Conservation (phyloP, 35 echinoderm and acorn worm species). For the Apostichopus japonicus region DNA sequence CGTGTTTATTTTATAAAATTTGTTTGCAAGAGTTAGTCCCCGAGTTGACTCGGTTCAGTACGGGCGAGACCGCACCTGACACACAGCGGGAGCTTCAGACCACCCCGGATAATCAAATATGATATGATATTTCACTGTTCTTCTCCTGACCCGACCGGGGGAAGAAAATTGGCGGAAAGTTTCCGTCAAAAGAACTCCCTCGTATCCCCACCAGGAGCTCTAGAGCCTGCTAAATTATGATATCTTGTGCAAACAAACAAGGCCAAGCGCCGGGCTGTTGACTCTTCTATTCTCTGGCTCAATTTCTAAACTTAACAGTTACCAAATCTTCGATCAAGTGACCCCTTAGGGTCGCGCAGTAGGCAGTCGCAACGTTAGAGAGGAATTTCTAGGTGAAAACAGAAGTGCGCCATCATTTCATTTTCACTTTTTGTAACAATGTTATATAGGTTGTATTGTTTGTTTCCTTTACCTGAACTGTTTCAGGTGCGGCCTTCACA, state of each 20-base stretch:
- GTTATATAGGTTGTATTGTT: no score
- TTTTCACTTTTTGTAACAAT: not conserved
- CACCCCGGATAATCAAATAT: conserved; percentile 67
- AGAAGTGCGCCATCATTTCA: conserved; percentile 17
- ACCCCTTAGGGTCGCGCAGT: conserved; percentile 37
- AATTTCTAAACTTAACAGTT: conserved; percentile 63
- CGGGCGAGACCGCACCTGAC: conserved; percentile 60
- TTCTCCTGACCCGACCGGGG: conserved; percentile 38
- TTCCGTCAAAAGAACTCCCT: conserved; percentile 51
- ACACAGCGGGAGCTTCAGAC: conserved; percentile 40
- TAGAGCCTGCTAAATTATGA: conserved; percentile 48
- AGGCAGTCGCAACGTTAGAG: not conserved
- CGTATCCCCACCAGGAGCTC: conserved; percentile 47
- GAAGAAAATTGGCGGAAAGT: conserved; percentile 61
- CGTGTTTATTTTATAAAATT: conserved; percentile 62
- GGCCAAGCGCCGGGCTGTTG: conserved; percentile 48
- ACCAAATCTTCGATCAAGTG: conserved; percentile 34
- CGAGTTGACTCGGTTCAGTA: not conserved
- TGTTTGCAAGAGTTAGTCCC: conserved; percentile 53
- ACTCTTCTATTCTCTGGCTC: conserved; percentile 59
- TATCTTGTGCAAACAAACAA: conserved; percentile 69
- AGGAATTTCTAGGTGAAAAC: not conserved
- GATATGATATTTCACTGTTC: conserved; percentile 62
- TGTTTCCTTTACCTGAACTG: no score
- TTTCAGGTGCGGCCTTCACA: not conserved